Conservation (phyloP, 2,797 vertebrate genomes). For the Eulemur mongoz region DNA sequence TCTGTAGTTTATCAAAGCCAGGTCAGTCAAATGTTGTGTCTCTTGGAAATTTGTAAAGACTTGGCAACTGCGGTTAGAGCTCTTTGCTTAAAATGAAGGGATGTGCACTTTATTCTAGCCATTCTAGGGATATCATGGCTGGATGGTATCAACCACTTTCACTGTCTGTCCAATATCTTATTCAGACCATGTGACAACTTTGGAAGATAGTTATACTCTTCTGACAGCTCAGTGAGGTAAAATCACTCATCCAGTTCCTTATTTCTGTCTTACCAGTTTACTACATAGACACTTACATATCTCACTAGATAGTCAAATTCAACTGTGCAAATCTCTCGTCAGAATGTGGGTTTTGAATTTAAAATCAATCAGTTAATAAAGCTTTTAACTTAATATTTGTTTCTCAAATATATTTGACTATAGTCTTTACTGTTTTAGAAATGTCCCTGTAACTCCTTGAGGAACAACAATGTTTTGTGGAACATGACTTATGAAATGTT, state of each 20-base stretch:
- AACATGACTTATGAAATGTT: neutral
- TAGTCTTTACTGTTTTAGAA: neutral
- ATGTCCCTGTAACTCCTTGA: neutral
- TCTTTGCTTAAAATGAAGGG: neutral
- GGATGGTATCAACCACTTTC: neutral
- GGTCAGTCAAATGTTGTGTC: neutral
- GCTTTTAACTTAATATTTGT: slow-evolving; percentile 1
- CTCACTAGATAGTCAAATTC: neutral
- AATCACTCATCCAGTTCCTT: no score
- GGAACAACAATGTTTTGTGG: neutral
- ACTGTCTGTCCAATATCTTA: neutral
- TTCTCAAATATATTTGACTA: neutral
- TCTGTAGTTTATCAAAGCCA: neutral
- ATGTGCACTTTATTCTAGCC: neutral
- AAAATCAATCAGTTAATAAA: neutral
- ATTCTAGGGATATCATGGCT: neutral
- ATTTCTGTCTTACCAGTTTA: neutral
- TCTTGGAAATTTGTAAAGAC: neutral
- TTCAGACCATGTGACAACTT: neutral
- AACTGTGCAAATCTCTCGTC: neutral
- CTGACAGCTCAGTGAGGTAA: neutral
- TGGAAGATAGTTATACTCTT: neutral
- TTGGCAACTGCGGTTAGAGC: neutral
- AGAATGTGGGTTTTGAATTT: neutral
- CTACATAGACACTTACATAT: neutral